Percentiles rank a stretch among this genome's conserved stretches.
These are phyloP conservation scores for Drosophila macrospina DNA, from an alignment of 2,888 invertebrate genomes.

Conservation along the genomic window DNA sequence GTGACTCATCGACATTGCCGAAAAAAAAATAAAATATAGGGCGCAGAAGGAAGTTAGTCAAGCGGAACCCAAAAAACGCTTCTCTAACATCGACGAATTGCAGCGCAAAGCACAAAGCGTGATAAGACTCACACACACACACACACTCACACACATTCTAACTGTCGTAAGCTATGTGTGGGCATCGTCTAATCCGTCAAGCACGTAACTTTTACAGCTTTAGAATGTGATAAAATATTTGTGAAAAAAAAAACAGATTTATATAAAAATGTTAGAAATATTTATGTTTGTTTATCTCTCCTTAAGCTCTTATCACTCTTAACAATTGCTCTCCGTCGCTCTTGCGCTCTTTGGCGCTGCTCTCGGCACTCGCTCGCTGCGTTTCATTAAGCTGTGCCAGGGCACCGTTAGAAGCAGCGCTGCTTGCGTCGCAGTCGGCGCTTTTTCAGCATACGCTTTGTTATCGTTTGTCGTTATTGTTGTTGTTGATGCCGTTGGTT, in stretches of 20 bases:
- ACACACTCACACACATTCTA: background rate
- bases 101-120: conserved; percentile 8
- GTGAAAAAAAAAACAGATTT: background rate
- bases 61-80: conserved; percentile 13
- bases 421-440: conserved; percentile 31
- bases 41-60: conserved; percentile 29
- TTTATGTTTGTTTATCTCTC: background rate
- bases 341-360: conserved; percentile 11
- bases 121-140: conserved; percentile 3
- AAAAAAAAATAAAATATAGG: conserved; percentile 35
- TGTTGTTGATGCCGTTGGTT: conserved; percentile 4
- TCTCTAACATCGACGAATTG: conserved; percentile 5
- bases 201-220: background rate
- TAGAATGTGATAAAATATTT: background rate
- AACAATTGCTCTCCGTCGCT: background rate
- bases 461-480: conserved; percentile 31
- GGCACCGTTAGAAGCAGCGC: conserved; percentile 56
- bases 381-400: conserved; percentile 40
- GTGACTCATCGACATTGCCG: conserved; percentile 56
- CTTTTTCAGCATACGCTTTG: conserved; percentile 36
- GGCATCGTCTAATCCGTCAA: conserved; percentile 2
- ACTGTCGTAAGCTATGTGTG: background rate
- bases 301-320: conserved; percentile 35
- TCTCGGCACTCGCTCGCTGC: conserved; percentile 11
- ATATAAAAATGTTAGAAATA: background rate